Conservation (phyloP, 92 coral and sea anemone species). For the Zoanthus sansibaricus region DNA sequence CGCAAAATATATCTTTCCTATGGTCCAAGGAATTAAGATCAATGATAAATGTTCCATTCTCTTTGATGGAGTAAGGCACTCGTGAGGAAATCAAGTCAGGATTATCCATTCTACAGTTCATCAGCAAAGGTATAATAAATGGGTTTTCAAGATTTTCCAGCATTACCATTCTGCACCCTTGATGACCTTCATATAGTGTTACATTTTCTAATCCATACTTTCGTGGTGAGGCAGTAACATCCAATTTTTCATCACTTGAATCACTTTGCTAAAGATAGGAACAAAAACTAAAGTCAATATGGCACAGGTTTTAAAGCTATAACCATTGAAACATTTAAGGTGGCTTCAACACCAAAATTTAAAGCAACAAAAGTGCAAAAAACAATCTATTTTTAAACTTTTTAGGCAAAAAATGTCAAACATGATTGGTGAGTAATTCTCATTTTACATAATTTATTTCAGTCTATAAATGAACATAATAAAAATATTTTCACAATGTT, state of each 20-base stretch:
- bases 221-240: slow-evolving; percentile 11
- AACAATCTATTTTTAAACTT: neutral
- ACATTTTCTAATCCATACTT: neutral
- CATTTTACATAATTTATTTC: neutral
- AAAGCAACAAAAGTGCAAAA: neutral
- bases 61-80: neutral
- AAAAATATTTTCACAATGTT: neutral
- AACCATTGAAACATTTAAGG: neutral
- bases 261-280: slow-evolving; percentile 30
- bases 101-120: slow-evolving; percentile 44
- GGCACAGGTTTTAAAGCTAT: slow-evolving; percentile 4
- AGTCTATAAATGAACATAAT: neutral
- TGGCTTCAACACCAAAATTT: neutral
- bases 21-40: slow-evolving; percentile 50
- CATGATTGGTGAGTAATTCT: neutral
- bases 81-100: slow-evolving; percentile 49
- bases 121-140: slow-evolving; percentile 17
- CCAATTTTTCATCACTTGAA: slow-evolving; percentile 39
- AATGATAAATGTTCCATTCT: neutral
- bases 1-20: slow-evolving; percentile 55
- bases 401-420: neutral
- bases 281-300: slow-evolving; percentile 41
- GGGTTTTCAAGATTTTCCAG: slow-evolving; percentile 33
- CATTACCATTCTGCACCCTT: slow-evolving; percentile 2
- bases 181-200: slow-evolving; percentile 5